Evolutionary conservation across 2,888 invertebrate genomes (phyloP).

Genomic region (Folsomia candida): DNA sequence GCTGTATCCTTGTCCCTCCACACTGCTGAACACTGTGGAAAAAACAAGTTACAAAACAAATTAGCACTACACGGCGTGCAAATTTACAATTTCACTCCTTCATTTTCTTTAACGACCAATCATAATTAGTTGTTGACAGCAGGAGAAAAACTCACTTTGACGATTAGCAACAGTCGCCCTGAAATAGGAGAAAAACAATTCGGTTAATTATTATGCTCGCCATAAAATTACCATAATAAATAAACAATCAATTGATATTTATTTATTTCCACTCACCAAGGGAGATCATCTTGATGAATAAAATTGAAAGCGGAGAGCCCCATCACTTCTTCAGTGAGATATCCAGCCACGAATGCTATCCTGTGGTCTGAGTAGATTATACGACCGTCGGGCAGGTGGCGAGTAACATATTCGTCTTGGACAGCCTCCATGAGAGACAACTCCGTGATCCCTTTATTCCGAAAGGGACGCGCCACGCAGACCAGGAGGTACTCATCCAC

Average conservation of each 20-base stretch:
- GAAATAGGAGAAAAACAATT: no score
- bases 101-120: neutral
- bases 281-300: constrained; percentile 85
- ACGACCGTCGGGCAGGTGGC: constrained; percentile 82
- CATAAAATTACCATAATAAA: no score
- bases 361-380: constrained; percentile 87
- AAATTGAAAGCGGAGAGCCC: constrained; percentile 85
- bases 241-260: no score
- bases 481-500: constrained; percentile 52
- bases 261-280: no score
- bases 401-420: constrained; percentile 82
- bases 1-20: constrained; percentile 79
- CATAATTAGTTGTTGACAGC: neutral
- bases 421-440: constrained; percentile 65
- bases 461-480: constrained; percentile 66
- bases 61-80: no score
- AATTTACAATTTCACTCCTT: neutral
- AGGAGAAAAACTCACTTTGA: constrained; percentile 68
- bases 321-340: constrained; percentile 82
- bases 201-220: no score
- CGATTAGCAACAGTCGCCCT: constrained; percentile 80
- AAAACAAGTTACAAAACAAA: neutral
- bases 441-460: constrained; percentile 68
- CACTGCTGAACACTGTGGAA: constrained; percentile 73
- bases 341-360: constrained; percentile 82